Evolutionary conservation across 2,113 vertebrate genomes (phyloP).

Genomic region (Nothocercus nigrocapillus): DNA sequence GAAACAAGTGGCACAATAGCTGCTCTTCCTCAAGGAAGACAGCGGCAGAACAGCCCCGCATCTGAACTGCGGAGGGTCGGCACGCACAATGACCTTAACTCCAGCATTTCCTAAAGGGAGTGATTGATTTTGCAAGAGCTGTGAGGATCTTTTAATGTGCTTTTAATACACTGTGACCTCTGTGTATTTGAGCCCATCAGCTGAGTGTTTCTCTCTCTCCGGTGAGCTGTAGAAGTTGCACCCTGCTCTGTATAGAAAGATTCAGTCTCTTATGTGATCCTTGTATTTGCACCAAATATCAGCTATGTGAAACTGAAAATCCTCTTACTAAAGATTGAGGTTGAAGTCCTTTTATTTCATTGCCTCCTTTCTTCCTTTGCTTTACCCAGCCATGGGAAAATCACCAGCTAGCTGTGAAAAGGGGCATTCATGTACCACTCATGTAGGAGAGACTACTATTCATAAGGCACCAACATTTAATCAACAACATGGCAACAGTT

Average conservation of each 20-base stretch:
- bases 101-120: background rate
- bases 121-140: background rate
- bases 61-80: fast-evolving
- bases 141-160: background rate
- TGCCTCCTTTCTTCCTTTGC: background rate
- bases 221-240: background rate
- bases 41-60: fast-evolving
- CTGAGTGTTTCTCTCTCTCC: background rate
- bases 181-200: background rate
- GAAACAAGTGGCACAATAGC: background rate
- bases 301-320: background rate
- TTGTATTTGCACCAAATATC: background rate
- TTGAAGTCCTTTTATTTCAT: background rate
- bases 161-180: background rate
- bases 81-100: background rate
- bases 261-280: background rate
- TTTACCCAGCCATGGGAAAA: background rate
- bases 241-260: background rate
- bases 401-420: background rate
- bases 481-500: conserved; percentile 22
- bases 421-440: background rate
- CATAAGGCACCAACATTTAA: background rate
- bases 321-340: background rate
- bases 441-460: background rate
- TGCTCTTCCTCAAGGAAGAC: background rate